A percentile compares a stretch with the other conserved stretches of the same genome.
Evolutionary conservation across 2,888 invertebrate genomes (phyloP).

Genomic region (Ophion slaviceki): DNA sequence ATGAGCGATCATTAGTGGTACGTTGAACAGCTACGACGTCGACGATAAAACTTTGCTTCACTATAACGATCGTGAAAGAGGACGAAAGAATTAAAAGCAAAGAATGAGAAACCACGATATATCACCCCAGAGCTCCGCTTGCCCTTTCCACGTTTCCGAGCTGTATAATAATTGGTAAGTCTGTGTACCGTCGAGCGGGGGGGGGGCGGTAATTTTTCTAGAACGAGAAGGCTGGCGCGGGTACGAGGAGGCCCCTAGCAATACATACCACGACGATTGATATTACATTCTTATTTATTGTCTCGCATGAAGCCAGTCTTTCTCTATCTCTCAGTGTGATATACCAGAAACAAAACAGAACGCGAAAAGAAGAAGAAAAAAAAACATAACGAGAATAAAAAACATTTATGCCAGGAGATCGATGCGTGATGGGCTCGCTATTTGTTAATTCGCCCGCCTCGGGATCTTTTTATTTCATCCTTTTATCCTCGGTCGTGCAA

Average conservation of each 20-base stretch:
- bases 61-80: slow-evolving; percentile 30
- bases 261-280: slow-evolving; percentile 73
- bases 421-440: not conserved
- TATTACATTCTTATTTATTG: slow-evolving; percentile 77
- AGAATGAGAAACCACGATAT: slow-evolving; percentile 39
- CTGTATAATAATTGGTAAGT: slow-evolving; percentile 57
- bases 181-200: slow-evolving; percentile 27
- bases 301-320: slow-evolving; percentile 74
- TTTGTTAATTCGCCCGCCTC: not conserved
- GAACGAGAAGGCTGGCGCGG: slow-evolving; percentile 67
- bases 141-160: slow-evolving; percentile 24
- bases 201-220: slow-evolving; percentile 54
- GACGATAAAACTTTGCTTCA: slow-evolving; percentile 25
- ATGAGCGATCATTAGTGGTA: slow-evolving; percentile 42
- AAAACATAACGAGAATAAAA: slow-evolving; percentile 68
- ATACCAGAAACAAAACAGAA: slow-evolving; percentile 41
- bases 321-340: slow-evolving; percentile 75
- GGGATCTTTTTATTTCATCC: slow-evolving; percentile 1
- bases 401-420: slow-evolving; percentile 72
- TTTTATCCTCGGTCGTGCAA: not conserved
- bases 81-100: not conserved
- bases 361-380: slow-evolving; percentile 26
- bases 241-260: slow-evolving; percentile 66
- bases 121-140: slow-evolving; percentile 6
- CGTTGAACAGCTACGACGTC: slow-evolving; percentile 19